Base-by-base conservation (phyloP, 2,113 vertebrate genomes). In the Platycercus adscitus region DNA sequence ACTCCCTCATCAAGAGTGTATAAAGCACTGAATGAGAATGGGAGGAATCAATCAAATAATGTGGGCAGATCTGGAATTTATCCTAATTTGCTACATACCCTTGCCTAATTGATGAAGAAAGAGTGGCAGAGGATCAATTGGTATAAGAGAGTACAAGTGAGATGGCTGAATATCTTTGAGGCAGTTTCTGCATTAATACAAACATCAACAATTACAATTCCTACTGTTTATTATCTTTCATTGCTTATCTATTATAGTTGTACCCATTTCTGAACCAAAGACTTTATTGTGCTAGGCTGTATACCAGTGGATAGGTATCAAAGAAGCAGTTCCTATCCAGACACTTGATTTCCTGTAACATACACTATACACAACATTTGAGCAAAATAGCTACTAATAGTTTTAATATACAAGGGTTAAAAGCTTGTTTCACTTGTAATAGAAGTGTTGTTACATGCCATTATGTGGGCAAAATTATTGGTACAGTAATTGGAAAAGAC, bases 11-110 rank as follows among this genome's bases (percentile, higher is more conserved):
- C 92, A 96, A 96, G 72, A 91, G 63, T 19, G 63, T 83, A 92
- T 91, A 96, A 96, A 95, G 91, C 93, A 76, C 52, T 97, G 95
- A 97, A 96, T 96, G 79, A 88, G 80, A 91, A 93, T 82, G 75
- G 86, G 81, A 76, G 78, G 88, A 88, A 84, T 80, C 92, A 91
- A 55, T 87, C 80, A 87, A 85, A 81, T 85, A 89, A 60, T 68
- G 41, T 89, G 46, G 69, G 89, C 72, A 89, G 33, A 65, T 69
- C 86, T 89, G 77, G 72, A 90, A 93, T 81, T 73, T 53, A 53
- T 79, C 55, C 89, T 92, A 89, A 96, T 86, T 95, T 93, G 68
- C 65, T 89, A 76, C 69, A 91, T 94, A 94, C 21, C 70, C 72
- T 77, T 0, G 28, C 79, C 66, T 93, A 90, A 88, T 79, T 97